These are phyloP conservation scores for Barbus barbus DNA, from an alignment of 2,113 vertebrate species.

Conservation along the genomic window DNA sequence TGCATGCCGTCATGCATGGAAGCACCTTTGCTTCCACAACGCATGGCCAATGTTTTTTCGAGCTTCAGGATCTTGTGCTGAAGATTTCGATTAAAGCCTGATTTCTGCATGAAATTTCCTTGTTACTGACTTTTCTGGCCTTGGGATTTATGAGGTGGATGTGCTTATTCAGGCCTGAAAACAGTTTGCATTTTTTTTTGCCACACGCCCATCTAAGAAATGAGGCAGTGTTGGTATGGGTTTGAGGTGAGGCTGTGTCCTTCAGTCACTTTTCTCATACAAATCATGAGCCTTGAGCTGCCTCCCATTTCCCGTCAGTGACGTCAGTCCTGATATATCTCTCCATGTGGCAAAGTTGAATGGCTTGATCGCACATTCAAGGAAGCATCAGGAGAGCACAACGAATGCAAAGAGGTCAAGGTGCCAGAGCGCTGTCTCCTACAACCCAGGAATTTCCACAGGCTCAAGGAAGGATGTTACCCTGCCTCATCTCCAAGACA, in stretches of 20 bases:
- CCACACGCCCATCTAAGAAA: not conserved
- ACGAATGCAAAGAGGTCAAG: slow-evolving; percentile 1
- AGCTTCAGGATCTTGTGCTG: not conserved
- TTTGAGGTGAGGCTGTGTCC: slow-evolving; percentile 38
- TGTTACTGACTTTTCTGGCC: not conserved
- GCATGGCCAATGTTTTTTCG: slow-evolving; percentile 1
- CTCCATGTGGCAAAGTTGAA: slow-evolving; percentile 34
- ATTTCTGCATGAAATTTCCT: not conserved
- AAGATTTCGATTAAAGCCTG: not conserved
- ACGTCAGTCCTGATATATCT: slow-evolving; percentile 58
- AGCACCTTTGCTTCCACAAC: slow-evolving; percentile 27
- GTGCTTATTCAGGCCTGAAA: not conserved
- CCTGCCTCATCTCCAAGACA: not conserved
- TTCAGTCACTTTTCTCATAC: slow-evolving; percentile 43
- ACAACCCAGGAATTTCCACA: not conserved
- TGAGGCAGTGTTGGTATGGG: not conserved
- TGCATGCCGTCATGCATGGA: slow-evolving; percentile 18
- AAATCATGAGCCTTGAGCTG: slow-evolving; percentile 32
- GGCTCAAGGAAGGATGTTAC: not conserved
- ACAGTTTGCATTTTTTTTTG: not conserved
- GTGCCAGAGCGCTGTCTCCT: not conserved
- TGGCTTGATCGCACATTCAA: slow-evolving; percentile 30
- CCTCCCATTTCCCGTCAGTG: slow-evolving; percentile 43
- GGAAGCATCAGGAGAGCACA: not conserved
- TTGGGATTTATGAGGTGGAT: not conserved